Evolutionary conservation across 2,888 invertebrate genomes (phyloP).

Genomic region (Empis stercorea): DNA sequence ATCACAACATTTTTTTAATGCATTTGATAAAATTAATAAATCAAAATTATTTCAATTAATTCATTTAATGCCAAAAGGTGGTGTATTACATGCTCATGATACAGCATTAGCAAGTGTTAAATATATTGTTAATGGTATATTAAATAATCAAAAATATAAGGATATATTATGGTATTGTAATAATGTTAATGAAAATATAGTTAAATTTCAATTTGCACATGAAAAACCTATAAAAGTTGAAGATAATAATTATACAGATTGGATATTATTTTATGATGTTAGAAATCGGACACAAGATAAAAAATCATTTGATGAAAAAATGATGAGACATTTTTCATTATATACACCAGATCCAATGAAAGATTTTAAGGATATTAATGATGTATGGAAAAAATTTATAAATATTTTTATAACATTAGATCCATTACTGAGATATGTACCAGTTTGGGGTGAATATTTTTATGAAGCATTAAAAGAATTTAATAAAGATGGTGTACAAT

Average conservation of each 20-base stretch:
- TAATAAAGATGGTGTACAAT: slow-evolving; percentile 53
- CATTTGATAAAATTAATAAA: slow-evolving; percentile 16
- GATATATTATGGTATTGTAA: slow-evolving; percentile 34
- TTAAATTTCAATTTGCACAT: slow-evolving; percentile 30
- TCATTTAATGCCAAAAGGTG: slow-evolving; percentile 61
- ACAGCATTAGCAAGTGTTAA: slow-evolving; percentile 49
- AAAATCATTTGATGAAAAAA: slow-evolving; percentile 38
- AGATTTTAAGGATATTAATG: slow-evolving; percentile 41
- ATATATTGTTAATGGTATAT: slow-evolving; percentile 40
- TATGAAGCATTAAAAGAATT: slow-evolving; percentile 49
- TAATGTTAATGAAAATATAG: slow-evolving; percentile 14
- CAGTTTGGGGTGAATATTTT: slow-evolving; percentile 52
- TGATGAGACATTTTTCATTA: slow-evolving; percentile 44
- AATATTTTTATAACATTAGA: slow-evolving; percentile 42
- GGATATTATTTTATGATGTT: slow-evolving; percentile 13
- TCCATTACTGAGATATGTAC: slow-evolving; percentile 46
- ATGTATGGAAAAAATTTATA: slow-evolving; percentile 46
- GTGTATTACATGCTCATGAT: slow-evolving; percentile 55
- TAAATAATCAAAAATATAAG: not conserved
- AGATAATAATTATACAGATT: slow-evolving; percentile 20
- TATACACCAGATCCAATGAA: slow-evolving; percentile 38
- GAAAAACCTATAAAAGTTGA: slow-evolving; percentile 10
- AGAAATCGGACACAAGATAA: slow-evolving; percentile 1
- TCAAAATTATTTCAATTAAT: slow-evolving; percentile 56
- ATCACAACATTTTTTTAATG: slow-evolving; percentile 11